Evolutionary conservation across 2,113 vertebrate genomes (phyloP).

Genomic region (Pleuronectes platessa): DNA sequence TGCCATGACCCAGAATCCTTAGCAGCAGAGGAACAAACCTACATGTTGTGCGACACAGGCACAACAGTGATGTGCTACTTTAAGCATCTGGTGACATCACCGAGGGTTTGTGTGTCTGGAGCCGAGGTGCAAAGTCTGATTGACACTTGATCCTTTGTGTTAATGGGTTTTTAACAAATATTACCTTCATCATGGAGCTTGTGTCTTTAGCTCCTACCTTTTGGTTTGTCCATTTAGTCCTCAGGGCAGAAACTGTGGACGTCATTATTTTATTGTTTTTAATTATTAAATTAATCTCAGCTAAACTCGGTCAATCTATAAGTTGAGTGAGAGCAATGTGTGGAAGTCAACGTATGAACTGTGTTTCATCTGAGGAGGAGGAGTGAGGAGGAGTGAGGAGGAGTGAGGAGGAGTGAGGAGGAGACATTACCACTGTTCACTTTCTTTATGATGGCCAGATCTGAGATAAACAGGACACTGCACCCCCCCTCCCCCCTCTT

Average conservation of each 20-base stretch:
- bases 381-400: background rate
- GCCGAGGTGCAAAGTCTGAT: no score
- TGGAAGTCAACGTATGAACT: background rate
- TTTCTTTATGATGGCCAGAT: slow-evolving; percentile 42
- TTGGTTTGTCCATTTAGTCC: no score
- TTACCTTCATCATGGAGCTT: no score
- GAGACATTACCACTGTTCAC: slow-evolving; percentile 3
- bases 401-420: background rate
- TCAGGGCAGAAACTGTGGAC: no score
- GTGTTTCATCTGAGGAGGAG: background rate
- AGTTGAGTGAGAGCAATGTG: no score
- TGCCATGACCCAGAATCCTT: background rate
- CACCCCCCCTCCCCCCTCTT: slow-evolving; percentile 34
- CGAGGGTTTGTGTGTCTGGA: no score
- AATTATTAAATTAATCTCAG: no score
- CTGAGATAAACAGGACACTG: slow-evolving; percentile 69
- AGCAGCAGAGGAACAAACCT: background rate
- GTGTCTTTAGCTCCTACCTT: no score
- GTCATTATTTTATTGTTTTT: no score
- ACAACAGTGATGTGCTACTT: background rate
- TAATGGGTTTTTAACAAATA: no score
- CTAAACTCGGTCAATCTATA: no score
- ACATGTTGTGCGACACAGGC: background rate
- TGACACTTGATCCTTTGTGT: no score
- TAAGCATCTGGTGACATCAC: background rate